Conservation (phyloP, 1,140 invertebrate species). For the Drosophila takahashii region DNA sequence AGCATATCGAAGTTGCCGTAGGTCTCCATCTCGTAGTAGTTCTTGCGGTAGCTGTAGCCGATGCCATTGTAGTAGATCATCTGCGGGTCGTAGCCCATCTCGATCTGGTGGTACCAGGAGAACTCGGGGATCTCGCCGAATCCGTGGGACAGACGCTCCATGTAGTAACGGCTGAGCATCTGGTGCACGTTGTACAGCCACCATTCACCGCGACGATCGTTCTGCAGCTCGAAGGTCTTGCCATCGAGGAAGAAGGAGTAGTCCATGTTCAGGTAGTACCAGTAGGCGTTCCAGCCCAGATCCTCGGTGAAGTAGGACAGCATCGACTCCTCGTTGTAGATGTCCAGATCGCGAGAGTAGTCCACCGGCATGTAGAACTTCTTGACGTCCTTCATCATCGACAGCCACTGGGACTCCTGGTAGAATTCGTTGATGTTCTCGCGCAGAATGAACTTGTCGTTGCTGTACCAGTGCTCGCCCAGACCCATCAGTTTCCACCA, state of each 20-base stretch:
- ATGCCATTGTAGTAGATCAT: conserved; percentile 16
- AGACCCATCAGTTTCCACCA: conserved; percentile 14
- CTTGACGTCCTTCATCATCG: conserved; percentile 16
- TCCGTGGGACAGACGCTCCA: conserved; percentile 88
- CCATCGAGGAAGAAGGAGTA: conserved; percentile 14
- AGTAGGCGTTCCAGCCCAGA: conserved; percentile 11
- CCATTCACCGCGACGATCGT: conserved; percentile 8
- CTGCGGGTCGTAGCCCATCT: conserved; percentile 15
- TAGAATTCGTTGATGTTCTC: conserved; percentile 11
- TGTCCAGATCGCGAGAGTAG: conserved; percentile 6
- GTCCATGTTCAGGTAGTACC: conserved; percentile 16
- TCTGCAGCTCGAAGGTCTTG: conserved; percentile 6
- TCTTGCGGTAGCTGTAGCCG: conserved; percentile 15
- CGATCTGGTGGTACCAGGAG: conserved; percentile 85
- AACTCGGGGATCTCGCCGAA: conserved; percentile 87
- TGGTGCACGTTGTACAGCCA: conserved; percentile 56
- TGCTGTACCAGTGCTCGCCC: conserved; percentile 16
- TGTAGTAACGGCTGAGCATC: conserved; percentile 87
- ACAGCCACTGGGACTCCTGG: conserved; percentile 8
- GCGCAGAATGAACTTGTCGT: conserved; percentile 10
- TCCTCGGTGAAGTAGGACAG: conserved; percentile 17
- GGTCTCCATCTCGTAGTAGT: conserved; percentile 85
- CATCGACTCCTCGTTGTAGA: conserved; percentile 6
- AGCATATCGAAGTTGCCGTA: conserved; percentile 87
- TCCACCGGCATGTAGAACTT: conserved; percentile 12